A percentile compares a stretch with the other conserved stretches of the same genome.
Evolutionary conservation across 2,888 invertebrate genomes (phyloP).

Genomic region (Ellobium chinense): DNA sequence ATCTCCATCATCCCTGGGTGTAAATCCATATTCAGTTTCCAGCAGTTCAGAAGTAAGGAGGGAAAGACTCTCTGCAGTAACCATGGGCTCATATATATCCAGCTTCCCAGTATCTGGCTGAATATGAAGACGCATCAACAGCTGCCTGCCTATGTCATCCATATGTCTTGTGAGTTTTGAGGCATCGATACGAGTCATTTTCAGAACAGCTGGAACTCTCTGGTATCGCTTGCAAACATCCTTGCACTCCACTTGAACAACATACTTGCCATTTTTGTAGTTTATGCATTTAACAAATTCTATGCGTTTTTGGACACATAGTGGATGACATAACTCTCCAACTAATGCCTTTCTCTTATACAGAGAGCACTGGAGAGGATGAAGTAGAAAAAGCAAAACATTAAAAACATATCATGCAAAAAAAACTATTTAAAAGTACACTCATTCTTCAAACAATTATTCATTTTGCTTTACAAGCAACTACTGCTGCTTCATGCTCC

Average conservation of each 20-base stretch:
- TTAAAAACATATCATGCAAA: too few relatives aligned
- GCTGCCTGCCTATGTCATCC: not conserved
- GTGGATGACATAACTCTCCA: constrained; percentile 84
- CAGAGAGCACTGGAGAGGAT: constrained; percentile 66
- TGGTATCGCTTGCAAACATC: constrained; percentile 47
- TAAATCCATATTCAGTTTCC: constrained; percentile 36
- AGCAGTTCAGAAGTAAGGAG: constrained; percentile 12
- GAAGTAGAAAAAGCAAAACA: constrained; percentile 1
- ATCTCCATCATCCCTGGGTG: constrained; percentile 18
- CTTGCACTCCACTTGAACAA: constrained; percentile 60
- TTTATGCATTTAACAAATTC: constrained; percentile 83
- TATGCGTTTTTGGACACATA: constrained; percentile 82
- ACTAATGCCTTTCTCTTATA: constrained; percentile 81
- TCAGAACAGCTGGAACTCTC: constrained; percentile 59
- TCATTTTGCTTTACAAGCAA: too few relatives aligned
- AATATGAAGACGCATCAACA: not conserved
- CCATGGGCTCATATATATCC: not conserved
- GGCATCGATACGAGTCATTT: constrained; percentile 47
- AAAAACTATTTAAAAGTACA: too few relatives aligned
- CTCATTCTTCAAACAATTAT: too few relatives aligned
- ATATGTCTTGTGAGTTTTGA: constrained; percentile 32
- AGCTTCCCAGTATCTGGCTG: not conserved
- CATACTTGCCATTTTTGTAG: constrained; percentile 83
- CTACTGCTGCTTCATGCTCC: too few relatives aligned
- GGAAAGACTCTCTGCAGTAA: constrained; percentile 17